phyloP scores from a whole-genome alignment of 2,797 vertebrate species.

The Microcaecilia unicolor region DNA sequence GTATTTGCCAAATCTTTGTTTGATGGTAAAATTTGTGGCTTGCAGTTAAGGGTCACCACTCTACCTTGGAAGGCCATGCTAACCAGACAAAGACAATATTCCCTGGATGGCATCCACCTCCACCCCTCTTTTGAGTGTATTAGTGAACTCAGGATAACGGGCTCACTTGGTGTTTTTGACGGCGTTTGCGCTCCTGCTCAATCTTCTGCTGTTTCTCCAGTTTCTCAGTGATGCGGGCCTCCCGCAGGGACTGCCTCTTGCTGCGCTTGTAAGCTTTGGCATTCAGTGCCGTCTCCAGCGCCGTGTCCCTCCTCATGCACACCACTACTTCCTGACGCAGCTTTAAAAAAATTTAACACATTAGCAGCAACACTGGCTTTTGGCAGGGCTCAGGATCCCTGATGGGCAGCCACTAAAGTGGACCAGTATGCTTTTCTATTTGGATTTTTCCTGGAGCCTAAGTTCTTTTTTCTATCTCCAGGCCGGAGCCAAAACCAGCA shows the following conservation, averaged over 20 bases:
- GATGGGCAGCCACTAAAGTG: no score
- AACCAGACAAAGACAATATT: no score
- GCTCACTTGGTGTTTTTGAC: slow-evolving; percentile 91
- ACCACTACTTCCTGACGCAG: slow-evolving; percentile 94
- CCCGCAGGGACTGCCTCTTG: slow-evolving; percentile 87
- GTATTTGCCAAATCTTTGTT: no score
- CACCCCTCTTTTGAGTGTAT: no score
- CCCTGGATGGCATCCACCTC: background rate
- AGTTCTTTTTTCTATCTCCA: no score
- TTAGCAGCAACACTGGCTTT: no score
- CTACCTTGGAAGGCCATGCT: no score
- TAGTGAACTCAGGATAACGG: background rate
- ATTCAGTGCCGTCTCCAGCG: slow-evolving; percentile 88
- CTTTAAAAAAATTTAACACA: slow-evolving; percentile 33
- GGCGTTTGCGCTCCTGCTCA: slow-evolving; percentile 87
- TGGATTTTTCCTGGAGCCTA: no score
- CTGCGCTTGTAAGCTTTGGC: slow-evolving; percentile 96
- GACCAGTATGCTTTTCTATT: no score
- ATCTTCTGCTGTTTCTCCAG: slow-evolving; percentile 98
- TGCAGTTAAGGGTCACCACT: no score
- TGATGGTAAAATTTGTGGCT: background rate
- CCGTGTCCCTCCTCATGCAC: slow-evolving; percentile 91
- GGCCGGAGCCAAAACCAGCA: no score
- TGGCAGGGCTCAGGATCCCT: no score
- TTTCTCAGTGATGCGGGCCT: slow-evolving; percentile 94